These are phyloP conservation scores for Antigone vipio DNA, from an alignment of 2,113 vertebrate genomes.

Conservation along the genomic window DNA sequence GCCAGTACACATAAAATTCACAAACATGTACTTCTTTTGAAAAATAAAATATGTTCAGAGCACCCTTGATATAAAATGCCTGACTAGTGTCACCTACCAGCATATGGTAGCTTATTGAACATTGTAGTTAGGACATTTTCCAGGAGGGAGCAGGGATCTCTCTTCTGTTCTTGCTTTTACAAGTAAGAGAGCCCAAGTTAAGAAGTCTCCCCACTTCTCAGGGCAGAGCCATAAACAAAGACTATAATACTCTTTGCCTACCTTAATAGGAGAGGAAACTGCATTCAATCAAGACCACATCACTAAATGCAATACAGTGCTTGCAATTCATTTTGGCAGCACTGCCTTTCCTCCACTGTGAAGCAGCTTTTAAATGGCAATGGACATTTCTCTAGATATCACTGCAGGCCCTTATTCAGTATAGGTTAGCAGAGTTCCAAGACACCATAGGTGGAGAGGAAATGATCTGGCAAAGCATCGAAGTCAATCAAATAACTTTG, in stretches of 20 bases:
- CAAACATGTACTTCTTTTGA: slow-evolving; percentile 77
- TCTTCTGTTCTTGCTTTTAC: not conserved
- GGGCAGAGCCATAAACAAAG: not conserved
- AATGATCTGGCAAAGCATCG: slow-evolving; percentile 72
- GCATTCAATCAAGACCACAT: slow-evolving; percentile 27
- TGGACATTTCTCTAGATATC: slow-evolving; percentile 16
- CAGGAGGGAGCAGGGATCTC: slow-evolving; percentile 26
- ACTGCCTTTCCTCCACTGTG: slow-evolving; percentile 27
- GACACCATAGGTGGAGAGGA: slow-evolving; percentile 60
- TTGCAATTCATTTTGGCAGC: not conserved
- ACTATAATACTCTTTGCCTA: not conserved
- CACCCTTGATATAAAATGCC: slow-evolving; percentile 84
- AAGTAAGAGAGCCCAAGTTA: not conserved
- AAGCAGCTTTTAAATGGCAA: not conserved
- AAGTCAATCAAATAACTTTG: slow-evolving; percentile 55
- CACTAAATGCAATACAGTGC: not conserved
- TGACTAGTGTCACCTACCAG: slow-evolving; percentile 60
- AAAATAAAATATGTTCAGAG: slow-evolving; percentile 85
- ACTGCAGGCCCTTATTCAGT: not conserved
- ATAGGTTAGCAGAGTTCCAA: slow-evolving; percentile 44
- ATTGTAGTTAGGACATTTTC: slow-evolving; percentile 39
- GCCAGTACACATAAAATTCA: slow-evolving; percentile 81
- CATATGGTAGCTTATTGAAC: slow-evolving; percentile 62
- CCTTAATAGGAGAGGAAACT: slow-evolving; percentile 6
- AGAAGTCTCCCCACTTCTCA: not conserved